A percentile compares a stretch with the other conserved stretches of the same genome.
These are phyloP conservation scores for Linnaemya tessellans DNA, from an alignment of 2,888 invertebrate genomes.

Conservation along the genomic window DNA sequence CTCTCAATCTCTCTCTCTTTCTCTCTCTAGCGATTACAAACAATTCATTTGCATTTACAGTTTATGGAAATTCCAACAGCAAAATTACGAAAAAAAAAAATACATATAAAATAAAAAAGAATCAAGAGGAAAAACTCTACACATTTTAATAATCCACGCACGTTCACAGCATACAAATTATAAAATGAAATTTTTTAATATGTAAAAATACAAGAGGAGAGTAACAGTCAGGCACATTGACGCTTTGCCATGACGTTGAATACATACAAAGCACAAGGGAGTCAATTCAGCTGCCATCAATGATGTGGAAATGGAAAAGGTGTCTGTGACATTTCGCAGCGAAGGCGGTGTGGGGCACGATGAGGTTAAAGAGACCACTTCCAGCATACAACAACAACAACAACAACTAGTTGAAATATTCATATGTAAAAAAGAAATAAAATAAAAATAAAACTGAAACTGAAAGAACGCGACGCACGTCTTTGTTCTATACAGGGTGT, in stretches of 20 bases:
- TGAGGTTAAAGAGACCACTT: background rate
- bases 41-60: constrained; percentile 48
- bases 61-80: constrained; percentile 44
- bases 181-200: constrained; percentile 60
- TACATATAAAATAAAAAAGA: constrained; percentile 8
- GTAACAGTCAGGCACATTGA: background rate
- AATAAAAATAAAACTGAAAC: background rate
- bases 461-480: background rate
- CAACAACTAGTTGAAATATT: constrained; percentile 11
- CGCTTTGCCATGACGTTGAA: background rate
- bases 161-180: constrained; percentile 57
- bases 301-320: constrained; percentile 1
- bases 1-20: too few relatives aligned
- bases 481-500: background rate
- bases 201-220: constrained; percentile 32
- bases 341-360: background rate
- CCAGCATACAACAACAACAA: background rate
- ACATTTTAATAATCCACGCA: constrained; percentile 61
- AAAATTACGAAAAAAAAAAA: constrained; percentile 4
- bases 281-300: background rate
- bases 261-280: background rate
- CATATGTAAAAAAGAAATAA: background rate
- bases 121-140: constrained; percentile 35
- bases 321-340: constrained; percentile 1
- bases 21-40: constrained; percentile 31